Percentiles rank a stretch among this genome's conserved stretches.
phyloP scores from a whole-genome alignment of 92 coral and sea anemone species.

The Pocillopora grandis region DNA sequence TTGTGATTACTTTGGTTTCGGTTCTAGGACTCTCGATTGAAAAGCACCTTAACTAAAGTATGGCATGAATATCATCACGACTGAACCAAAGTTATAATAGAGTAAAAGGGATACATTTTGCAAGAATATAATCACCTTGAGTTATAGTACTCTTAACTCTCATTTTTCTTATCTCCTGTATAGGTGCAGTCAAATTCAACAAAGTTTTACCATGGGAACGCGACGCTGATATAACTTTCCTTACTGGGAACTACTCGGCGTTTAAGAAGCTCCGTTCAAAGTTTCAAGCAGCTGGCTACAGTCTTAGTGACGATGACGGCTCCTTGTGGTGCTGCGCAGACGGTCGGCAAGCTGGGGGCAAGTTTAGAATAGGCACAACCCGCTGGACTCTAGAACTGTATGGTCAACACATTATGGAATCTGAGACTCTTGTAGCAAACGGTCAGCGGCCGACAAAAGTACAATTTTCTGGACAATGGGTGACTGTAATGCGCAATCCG shows the following conservation, averaged over 20 bases:
- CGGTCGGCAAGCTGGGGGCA: constrained; percentile 96
- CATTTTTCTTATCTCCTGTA: not conserved
- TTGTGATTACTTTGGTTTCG: no score
- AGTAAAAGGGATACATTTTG: no score
- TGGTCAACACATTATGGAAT: constrained; percentile 98
- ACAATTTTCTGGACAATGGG: constrained; percentile 91
- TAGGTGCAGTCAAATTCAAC: constrained; percentile 97
- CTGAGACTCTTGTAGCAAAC: constrained; percentile 84
- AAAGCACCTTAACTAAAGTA: no score
- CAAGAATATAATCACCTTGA: no score
- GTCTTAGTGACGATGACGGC: constrained; percentile 60
- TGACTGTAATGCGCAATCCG: constrained; percentile 94
- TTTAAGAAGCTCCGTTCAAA: constrained; percentile 73
- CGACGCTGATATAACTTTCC: constrained; percentile 98
- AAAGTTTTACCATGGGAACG: constrained; percentile 98
- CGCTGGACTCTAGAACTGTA: constrained; percentile 92
- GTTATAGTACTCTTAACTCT: no score
- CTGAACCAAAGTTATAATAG: no score
- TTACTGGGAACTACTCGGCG: constrained; percentile 92
- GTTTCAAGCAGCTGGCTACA: constrained; percentile 73
- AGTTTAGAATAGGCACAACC: constrained; percentile 73
- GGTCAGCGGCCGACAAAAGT: constrained; percentile 93
- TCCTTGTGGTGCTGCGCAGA: constrained; percentile 96
- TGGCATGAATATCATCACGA: no score
- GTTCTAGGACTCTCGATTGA: no score